Conservation (phyloP, 2,797 vertebrate species). For the Discoglossus pictus region DNA sequence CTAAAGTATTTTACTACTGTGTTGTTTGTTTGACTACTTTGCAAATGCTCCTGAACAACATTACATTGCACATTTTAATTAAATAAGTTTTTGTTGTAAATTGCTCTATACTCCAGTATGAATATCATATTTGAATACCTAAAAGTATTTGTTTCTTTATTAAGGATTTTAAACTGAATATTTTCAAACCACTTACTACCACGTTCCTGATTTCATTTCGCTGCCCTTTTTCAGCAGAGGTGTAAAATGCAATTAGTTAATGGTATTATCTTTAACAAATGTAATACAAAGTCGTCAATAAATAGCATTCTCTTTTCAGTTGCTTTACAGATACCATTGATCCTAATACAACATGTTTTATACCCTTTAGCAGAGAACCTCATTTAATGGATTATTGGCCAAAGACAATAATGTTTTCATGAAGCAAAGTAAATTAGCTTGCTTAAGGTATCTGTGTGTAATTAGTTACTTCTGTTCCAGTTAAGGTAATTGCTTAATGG, state of each 20-base stretch:
- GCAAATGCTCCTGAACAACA: background rate
- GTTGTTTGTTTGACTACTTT: background rate
- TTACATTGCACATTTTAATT: background rate
- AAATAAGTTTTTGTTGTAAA: background rate
- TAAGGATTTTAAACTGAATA: slow-evolving; percentile 7
- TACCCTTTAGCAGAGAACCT: slow-evolving; percentile 21
- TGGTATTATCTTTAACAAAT: slow-evolving; percentile 34
- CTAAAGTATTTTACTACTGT: background rate
- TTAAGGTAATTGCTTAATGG: too few species aligned
- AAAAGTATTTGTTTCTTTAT: background rate
- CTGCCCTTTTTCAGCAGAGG: slow-evolving; percentile 9
- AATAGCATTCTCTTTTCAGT: slow-evolving; percentile 17
- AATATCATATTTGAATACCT: too few species aligned
- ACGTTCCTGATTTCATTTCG: slow-evolving; percentile 8
- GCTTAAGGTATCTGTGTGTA: slow-evolving; percentile 6
- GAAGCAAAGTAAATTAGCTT: slow-evolving; percentile 21
- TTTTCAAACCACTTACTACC: slow-evolving; percentile 11
- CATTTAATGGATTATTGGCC: slow-evolving; percentile 31
- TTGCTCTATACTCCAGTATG: background rate
- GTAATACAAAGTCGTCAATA: slow-evolving; percentile 31
- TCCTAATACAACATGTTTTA: slow-evolving; percentile 20
- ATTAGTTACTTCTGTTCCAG: slow-evolving; percentile 9
- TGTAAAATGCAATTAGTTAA: slow-evolving; percentile 36
- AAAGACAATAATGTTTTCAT: slow-evolving; percentile 21
- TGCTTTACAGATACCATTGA: slow-evolving; percentile 29